Base-by-base conservation (phyloP, 2,888 invertebrate genomes). In the Caenorhabditis imperialis region DNA sequence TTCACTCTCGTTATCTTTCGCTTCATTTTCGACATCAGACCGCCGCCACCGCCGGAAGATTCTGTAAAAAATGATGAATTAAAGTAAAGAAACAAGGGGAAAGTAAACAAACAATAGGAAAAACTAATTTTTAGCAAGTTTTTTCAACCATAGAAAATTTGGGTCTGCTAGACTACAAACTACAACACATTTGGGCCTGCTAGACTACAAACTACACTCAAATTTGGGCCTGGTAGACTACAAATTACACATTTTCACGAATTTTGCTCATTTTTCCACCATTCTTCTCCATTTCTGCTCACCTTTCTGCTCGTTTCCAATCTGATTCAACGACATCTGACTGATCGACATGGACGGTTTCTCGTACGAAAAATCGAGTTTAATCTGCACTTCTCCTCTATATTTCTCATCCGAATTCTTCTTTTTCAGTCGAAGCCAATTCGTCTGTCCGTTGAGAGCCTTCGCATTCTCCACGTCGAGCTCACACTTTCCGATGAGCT, bases 291-390 rank as follows among this genome's bases (percentile, higher is more conserved):
- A 37, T 51, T 50, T 35, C n/a, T 20, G 18, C 30, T 4, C 10
- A 58, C 69, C 48, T 47, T 72, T 51, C 12, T 37, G 42, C 42
- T 62, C 72, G 22, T 62, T 58, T 44, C 67, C 67, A 14, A 67
- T 40, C 18, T 69, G 75, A 61, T 80, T 77, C 20, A 78, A 30
- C 1, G 63, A 62, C 51, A 58, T 23, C 8, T 60, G 80, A 8
- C 83, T 84, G 33, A 86, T 65, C 14, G 84, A 84, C 50, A 76
- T 67, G 7, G 75, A 62, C 20, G 81, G 73, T 38, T 79, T 79
- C 55, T 79, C 78, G 58, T 79, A 83, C 18, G 63, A 48, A 63
- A 86, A 85, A n/a, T 80, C 73, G 57, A 84, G 77, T 7, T 67
- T 60, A 27, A 86, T 50, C 37, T 82, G 77, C 18, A 81, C 71